Percentiles rank a stretch among this genome's conserved stretches.
Conservation (phyloP, 2,113 vertebrate species). For the Oncorhynchus gorbuscha region DNA sequence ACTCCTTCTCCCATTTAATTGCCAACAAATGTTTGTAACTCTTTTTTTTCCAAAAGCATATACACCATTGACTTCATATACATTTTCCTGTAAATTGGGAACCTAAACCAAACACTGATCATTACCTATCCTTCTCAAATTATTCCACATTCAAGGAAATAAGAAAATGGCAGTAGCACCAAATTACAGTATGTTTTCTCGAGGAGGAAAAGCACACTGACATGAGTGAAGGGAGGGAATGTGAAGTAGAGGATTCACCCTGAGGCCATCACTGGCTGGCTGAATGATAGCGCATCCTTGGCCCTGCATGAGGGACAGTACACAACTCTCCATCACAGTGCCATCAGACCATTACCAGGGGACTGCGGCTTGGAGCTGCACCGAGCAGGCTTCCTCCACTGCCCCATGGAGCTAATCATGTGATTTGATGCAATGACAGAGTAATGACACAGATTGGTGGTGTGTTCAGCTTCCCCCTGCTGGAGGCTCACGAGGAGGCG, state of each 20-base stretch:
- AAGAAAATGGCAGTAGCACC: conserved; percentile 29
- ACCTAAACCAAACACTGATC: conserved; percentile 10
- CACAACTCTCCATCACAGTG: conserved; percentile 71
- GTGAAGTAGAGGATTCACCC: conserved; percentile 65
- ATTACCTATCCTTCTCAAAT: conserved; percentile 23
- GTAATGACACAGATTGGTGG: conserved; percentile 76
- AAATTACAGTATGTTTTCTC: conserved; percentile 38
- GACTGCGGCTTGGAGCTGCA: conserved; percentile 54
- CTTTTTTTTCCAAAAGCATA: conserved; percentile 25
- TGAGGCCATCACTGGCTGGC: conserved; percentile 67
- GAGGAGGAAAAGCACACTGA: conserved; percentile 40
- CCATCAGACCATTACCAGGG: conserved; percentile 74
- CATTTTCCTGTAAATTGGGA: conserved; percentile 9
- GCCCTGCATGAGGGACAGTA: conserved; percentile 70
- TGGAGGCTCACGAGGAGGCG: conserved; percentile 61
- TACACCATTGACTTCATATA: conserved; percentile 24
- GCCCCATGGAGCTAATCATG: conserved; percentile 80
- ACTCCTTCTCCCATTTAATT: conserved; percentile 68
- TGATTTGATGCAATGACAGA: conserved; percentile 81
- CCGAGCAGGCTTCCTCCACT: conserved; percentile 53
- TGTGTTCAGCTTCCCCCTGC: conserved; percentile 71
- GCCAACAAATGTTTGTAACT: conserved; percentile 58
- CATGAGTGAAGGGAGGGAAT: conserved; percentile 55
- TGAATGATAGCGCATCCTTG: conserved; percentile 75
- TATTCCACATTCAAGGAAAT: neutral